Conservation (phyloP, 2,797 vertebrate genomes). For the Rhinogobio ventralis region DNA sequence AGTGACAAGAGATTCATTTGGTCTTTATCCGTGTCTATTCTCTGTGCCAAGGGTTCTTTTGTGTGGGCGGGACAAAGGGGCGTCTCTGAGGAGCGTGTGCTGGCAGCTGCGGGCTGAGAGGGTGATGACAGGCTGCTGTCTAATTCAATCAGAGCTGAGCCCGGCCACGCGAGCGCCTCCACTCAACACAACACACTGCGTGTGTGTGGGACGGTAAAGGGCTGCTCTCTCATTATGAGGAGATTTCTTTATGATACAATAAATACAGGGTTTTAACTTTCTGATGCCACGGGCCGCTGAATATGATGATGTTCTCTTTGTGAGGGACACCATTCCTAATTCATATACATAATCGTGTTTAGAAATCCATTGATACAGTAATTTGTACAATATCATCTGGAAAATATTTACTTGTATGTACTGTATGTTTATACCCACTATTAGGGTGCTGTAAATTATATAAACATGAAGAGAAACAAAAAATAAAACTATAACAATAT, state of each 20-base stretch:
- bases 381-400: too few species aligned
- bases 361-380: too few species aligned
- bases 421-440: too few species aligned
- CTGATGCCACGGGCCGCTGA: too few species aligned
- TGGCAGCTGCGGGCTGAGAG: constrained; percentile 53
- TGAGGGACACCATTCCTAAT: too few species aligned
- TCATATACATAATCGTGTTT: too few species aligned
- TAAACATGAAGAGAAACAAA: too few species aligned
- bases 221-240: too few species aligned
- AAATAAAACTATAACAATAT: too few species aligned
- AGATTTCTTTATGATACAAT: not conserved
- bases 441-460: too few species aligned
- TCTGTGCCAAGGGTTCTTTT: constrained; percentile 45
- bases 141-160: constrained; percentile 31
- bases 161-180: not conserved
- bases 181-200: constrained; percentile 27
- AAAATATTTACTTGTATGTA: too few species aligned
- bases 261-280: not conserved
- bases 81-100: constrained; percentile 29
- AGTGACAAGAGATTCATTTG: not conserved
- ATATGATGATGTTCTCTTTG: too few species aligned
- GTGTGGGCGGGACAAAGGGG: constrained; percentile 52
- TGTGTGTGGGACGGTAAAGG: not conserved
- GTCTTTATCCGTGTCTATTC: not conserved
- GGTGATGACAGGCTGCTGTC: constrained; percentile 46